Evolutionary conservation across 2,113 vertebrate species (phyloP), one percentile per base, ranked within the genome.

Genomic region (Colossoma macropomum): DNA sequence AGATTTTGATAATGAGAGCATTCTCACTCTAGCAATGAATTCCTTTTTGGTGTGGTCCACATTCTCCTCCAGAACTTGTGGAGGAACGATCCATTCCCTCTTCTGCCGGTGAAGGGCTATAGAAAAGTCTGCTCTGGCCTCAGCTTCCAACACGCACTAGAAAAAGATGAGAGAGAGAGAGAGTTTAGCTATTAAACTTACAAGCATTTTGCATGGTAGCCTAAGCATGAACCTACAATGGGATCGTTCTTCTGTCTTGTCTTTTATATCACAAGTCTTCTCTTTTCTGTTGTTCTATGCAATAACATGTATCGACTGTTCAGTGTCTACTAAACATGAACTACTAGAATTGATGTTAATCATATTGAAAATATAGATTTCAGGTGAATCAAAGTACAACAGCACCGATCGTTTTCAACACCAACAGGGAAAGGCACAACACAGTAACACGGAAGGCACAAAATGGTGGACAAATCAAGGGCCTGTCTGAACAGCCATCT

Each of bases 41-140:
- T 10, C 32, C 10, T 1, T 66, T 73, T 86, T 84, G 30, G 77
- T 87, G 75, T 84, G 72, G 84, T 87, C 86, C 5, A 75, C 11
- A 65, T 86, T 86, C 28, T 87, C 86, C 17, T 81, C 77, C 38
- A 87, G 74, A 16, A 78, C 16, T 75, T 81, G 81, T n/a, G 86
- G 86, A 68, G 86, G 86, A n/a, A 87, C 25, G 12, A 87, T 81
- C 86, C 86, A 87, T 71, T 87, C 86, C 80, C 86, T 85, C 74
- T 76, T 87, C 17, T 85, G 68, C 63, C 80, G 76, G 41, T 15
- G 73, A 68, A 84, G 82, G 48, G 68, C 79, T 9, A 69, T 32
- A 38, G 73, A 66, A 56, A 34, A 41, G 6, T 27, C 59, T 15
- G 17, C 19, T 74, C 30, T 80, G 77, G 32, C 80, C 54, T 60